Evolutionary conservation across 1,140 invertebrate species (phyloP).

Genomic region (Chrysopa pallens): DNA sequence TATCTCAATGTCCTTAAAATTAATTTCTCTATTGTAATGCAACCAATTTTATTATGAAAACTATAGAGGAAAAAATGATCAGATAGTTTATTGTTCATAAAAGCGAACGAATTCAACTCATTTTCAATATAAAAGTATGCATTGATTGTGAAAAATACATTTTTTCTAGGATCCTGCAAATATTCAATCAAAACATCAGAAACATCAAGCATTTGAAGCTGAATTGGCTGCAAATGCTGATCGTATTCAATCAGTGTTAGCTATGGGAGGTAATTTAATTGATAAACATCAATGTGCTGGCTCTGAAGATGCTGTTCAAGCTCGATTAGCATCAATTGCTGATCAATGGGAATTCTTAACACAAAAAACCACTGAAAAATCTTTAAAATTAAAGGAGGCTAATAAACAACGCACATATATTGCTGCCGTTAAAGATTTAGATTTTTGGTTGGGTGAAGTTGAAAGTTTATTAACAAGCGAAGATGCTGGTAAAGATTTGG

Average conservation of each 20-base stretch:
- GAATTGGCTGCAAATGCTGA: slow-evolving; percentile 97
- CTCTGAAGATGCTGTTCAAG: slow-evolving; percentile 80
- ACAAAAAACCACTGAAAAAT: slow-evolving; percentile 95
- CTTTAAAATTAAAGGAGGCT: slow-evolving; percentile 93
- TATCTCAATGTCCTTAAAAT: no score
- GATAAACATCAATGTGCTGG: slow-evolving; percentile 84
- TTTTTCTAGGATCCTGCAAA: slow-evolving; percentile 53
- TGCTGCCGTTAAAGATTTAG: slow-evolving; percentile 97
- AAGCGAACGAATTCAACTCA: no score
- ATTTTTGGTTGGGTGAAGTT: slow-evolving; percentile 99
- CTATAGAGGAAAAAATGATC: no score
- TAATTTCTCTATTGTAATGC: no score
- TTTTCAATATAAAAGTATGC: neutral
- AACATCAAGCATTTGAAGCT: slow-evolving; percentile 98
- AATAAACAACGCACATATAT: slow-evolving; percentile 98
- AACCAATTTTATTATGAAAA: no score
- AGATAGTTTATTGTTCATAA: no score
- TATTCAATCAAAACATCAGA: slow-evolving; percentile 94
- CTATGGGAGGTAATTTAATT: slow-evolving; percentile 91
- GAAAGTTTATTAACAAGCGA: slow-evolving; percentile 92
- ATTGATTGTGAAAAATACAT: neutral
- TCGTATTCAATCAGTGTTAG: slow-evolving; percentile 85
- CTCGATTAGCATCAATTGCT: slow-evolving; percentile 81
- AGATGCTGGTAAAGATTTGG: slow-evolving; percentile 95
- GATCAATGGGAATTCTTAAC: slow-evolving; percentile 98